Conservation (phyloP, 2,113 vertebrate genomes). For the Ceratotherium simum region DNA sequence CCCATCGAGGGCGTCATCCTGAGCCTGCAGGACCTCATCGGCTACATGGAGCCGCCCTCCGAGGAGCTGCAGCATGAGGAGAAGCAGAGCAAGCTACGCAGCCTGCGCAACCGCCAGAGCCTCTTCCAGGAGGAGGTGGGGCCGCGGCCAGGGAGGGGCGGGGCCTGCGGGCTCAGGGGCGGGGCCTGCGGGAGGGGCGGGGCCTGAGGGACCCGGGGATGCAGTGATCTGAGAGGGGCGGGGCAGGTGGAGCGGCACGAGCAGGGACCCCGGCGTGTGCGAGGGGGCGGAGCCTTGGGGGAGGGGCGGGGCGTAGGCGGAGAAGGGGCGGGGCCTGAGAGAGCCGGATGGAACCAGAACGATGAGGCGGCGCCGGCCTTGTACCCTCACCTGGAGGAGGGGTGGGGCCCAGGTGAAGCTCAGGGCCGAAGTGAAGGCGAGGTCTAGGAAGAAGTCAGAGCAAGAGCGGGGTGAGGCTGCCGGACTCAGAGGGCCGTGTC, state of each 20-base stretch:
- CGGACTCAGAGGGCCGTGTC: background rate
- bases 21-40: constrained; percentile 95
- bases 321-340: background rate
- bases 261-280: accelerated
- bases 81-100: constrained; percentile 95
- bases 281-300: background rate
- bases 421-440: background rate
- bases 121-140: constrained; percentile 96
- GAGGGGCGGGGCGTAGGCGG: background rate
- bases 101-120: constrained; percentile 94
- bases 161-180: accelerated
- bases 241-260: accelerated
- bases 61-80: constrained; percentile 96
- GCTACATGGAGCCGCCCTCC: constrained; percentile 94
- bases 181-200: accelerated
- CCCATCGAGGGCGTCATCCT: constrained; percentile 93
- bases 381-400: background rate
- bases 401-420: too few species aligned
- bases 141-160: accelerated
- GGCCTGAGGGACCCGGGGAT: background rate
- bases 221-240: background rate
- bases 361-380: accelerated
- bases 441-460: background rate
- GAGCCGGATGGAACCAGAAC: accelerated
- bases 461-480: background rate